Evolutionary conservation across 2,113 vertebrate species (phyloP), one percentile per base, ranked within the genome.

Genomic region (Megatriorchis doriae): DNA sequence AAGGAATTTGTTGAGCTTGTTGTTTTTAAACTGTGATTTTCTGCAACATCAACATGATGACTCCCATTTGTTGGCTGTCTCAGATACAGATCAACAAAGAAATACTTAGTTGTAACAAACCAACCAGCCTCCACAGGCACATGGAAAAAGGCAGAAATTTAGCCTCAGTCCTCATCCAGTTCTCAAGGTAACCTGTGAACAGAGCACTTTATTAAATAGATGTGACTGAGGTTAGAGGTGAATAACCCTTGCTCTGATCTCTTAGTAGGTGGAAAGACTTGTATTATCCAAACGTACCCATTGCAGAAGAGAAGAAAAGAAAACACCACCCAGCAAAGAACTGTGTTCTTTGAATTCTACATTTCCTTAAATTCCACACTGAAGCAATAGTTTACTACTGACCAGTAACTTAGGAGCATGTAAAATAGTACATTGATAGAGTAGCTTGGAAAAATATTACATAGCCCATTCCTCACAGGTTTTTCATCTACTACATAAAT

Each of bases 21-120:
- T 88, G 38, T 21, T 87, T 94, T 87, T 77, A 62, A 93, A 86
- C 81, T 77, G 32, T 56, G 58, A 92, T 95, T 96, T 96, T 88
- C 84, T 87, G 43, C 59, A 40, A 43, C 74, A 74, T 16, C 0
- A 5, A 45, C 25, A 29, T 93, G 73, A 36, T 48, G 80, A 80
- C 36, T 86, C 71, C 34, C 22, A 56, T 86, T 96, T 77, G 29
- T 58, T 83, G 67, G 32, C 55, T 81, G 56, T 47, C 63, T 90
- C 42, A n/a, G 68, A 81, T 29, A 61, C 20, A 74, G 67, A 81
- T 67, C 66, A 79, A 40, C 55, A 77, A 71, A 73, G n/a, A 81
- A 87, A 71, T 43, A 40, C 26, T 75, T 27, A 10, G 42, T 43
- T 59, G 10, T 56, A 90, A 63, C 27, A 58, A 82, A 73, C 58